Percentiles rank a stretch among this genome's conserved stretches.
Conservation (phyloP, 2,888 invertebrate species). For the Trichacis sp. region DNA sequence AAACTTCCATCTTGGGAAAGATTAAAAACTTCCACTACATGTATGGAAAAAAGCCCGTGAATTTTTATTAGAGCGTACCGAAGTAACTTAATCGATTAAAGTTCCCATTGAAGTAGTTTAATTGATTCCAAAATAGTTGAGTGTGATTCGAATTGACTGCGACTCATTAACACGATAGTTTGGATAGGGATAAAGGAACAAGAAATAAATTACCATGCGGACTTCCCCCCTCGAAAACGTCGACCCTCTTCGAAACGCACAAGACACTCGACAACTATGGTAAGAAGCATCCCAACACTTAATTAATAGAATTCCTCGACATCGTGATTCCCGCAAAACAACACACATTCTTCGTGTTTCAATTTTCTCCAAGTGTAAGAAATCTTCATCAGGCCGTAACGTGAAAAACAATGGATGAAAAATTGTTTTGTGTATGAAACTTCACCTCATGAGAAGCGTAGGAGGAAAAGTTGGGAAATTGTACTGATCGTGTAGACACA, state of each 20-base stretch:
- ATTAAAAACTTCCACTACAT: no score
- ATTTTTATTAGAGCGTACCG: no score
- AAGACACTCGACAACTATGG: background rate
- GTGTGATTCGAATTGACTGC: constrained; percentile 27
- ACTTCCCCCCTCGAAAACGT: constrained; percentile 24
- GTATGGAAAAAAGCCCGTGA: no score
- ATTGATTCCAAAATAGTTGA: constrained; percentile 42
- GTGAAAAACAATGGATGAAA: background rate
- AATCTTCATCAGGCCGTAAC: no score
- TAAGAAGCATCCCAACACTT: background rate
- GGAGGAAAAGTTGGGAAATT: constrained; percentile 2
- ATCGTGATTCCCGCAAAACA: no score
- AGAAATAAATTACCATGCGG: constrained; percentile 65
- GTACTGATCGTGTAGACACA: constrained; percentile 7
- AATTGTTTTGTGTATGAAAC: background rate
- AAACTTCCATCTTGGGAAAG: no score
- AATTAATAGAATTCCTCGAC: background rate
- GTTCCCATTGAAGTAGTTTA: constrained; percentile 26
- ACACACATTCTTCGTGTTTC: no score
- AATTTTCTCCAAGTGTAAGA: no score
- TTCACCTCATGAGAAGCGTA: no score
- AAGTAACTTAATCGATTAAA: constrained; percentile 1
- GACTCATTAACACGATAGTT: constrained; percentile 37
- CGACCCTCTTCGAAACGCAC: constrained; percentile 9
- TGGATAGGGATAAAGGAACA: constrained; percentile 53